A percentile compares a stretch with the other conserved stretches of the same genome.
Evolutionary conservation across 1,140 invertebrate genomes (phyloP).

Genomic region (Drosophila auraria): DNA sequence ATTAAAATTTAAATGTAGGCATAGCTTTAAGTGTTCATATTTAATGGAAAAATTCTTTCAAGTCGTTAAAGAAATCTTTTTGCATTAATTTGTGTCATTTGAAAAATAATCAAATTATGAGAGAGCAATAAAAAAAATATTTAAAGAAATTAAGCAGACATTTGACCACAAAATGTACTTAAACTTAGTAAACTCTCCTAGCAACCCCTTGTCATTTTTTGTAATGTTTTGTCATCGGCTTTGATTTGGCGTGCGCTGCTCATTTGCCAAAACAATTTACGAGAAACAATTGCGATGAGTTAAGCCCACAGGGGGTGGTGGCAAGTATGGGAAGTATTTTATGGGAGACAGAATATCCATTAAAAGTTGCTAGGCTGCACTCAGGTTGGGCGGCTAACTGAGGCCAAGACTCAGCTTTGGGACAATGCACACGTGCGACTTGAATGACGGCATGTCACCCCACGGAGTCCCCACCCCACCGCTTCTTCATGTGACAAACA

Average conservation of each 20-base stretch:
- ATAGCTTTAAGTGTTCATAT: too few relatives aligned
- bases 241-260: slow-evolving; percentile 68
- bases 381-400: slow-evolving; percentile 17
- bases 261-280: slow-evolving; percentile 71
- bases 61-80: too few relatives aligned
- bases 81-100: too few relatives aligned
- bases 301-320: neutral
- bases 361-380: slow-evolving; percentile 45
- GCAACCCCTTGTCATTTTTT: slow-evolving; percentile 28
- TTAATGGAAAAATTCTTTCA: too few relatives aligned
- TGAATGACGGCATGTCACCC: slow-evolving; percentile 18
- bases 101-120: too few relatives aligned
- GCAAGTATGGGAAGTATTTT: slow-evolving; percentile 2
- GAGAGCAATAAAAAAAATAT: too few relatives aligned
- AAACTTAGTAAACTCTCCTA: neutral
- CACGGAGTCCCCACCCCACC: neutral
- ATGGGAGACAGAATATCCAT: slow-evolving; percentile 57
- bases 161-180: neutral
- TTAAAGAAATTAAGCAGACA: neutral
- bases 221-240: slow-evolving; percentile 61
- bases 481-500: slow-evolving; percentile 73
- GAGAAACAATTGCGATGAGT: slow-evolving; percentile 47
- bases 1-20: too few relatives aligned
- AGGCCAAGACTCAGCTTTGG: slow-evolving; percentile 53
- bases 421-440: slow-evolving; percentile 63